Percentiles rank a stretch among this genome's conserved stretches.
Conservation (phyloP, 92 coral and sea anemone species). For the Palythoa heliodiscus region DNA sequence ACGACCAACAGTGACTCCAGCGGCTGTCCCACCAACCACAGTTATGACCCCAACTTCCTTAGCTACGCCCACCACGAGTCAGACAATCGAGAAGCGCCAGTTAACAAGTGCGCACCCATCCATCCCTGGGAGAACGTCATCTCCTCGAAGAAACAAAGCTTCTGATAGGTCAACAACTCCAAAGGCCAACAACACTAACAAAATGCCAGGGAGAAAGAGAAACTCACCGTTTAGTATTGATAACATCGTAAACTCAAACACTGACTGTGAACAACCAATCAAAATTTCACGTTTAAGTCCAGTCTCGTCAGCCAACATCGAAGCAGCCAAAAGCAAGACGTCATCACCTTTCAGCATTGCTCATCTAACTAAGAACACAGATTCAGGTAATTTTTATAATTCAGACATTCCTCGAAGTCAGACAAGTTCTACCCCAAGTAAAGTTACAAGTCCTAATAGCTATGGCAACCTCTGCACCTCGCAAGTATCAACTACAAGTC, state of each 20-base stretch:
- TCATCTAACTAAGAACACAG: slow-evolving; percentile 78
- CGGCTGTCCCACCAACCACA: slow-evolving; percentile 19
- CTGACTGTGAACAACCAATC: slow-evolving; percentile 29
- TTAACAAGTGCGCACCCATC: slow-evolving; percentile 38
- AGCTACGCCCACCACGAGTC: slow-evolving; percentile 34
- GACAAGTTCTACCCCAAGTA: background rate
- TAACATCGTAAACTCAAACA: slow-evolving; percentile 65
- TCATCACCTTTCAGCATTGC: slow-evolving; percentile 90
- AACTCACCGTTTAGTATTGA: slow-evolving; percentile 85
- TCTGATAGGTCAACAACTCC: slow-evolving; percentile 34
- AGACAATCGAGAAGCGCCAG: slow-evolving; percentile 43
- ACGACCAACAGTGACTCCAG: slow-evolving; percentile 16
- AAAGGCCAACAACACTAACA: slow-evolving; percentile 15
- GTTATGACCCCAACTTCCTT: slow-evolving; percentile 40
- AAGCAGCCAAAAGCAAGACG: slow-evolving; percentile 44
- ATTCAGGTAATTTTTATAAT: slow-evolving; percentile 7
- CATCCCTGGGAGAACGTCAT: slow-evolving; percentile 37
- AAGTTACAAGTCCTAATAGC: background rate
- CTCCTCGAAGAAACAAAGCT: slow-evolving; percentile 19
- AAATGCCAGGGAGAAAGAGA: slow-evolving; percentile 49
- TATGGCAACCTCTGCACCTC: background rate
- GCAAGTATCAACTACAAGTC: slow-evolving; percentile 8
- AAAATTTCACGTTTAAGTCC: slow-evolving; percentile 20
- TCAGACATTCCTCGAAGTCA: background rate
- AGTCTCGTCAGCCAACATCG: background rate